Conservation (phyloP, 2,113 vertebrate genomes). For the Pelusios castaneus region DNA sequence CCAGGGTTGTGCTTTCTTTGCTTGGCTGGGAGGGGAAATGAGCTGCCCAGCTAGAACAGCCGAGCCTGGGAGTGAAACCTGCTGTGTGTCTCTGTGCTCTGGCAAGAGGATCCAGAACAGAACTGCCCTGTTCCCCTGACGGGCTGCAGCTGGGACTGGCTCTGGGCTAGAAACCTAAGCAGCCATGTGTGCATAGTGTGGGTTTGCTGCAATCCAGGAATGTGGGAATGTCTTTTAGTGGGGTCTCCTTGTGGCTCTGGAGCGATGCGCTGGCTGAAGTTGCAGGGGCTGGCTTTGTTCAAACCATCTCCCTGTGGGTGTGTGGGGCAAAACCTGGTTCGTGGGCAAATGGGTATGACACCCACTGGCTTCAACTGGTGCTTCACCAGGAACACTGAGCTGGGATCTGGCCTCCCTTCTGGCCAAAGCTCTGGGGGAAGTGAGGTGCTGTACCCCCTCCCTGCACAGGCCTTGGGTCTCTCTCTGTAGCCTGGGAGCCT, state of each 20-base stretch:
- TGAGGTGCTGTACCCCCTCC: not conserved
- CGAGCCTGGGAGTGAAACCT: not conserved
- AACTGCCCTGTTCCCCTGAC: not conserved
- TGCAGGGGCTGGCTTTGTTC: not conserved
- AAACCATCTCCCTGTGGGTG: not conserved
- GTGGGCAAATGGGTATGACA: not conserved
- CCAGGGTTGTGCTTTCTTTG: no score
- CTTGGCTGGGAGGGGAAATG: no score
- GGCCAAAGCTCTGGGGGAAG: not conserved
- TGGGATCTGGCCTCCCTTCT: not conserved
- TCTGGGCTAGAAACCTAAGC: no score
- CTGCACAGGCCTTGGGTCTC: not conserved
- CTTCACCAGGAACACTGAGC: not conserved
- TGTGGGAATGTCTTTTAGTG: not conserved
- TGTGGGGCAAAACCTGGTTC: not conserved
- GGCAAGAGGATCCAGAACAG: not conserved
- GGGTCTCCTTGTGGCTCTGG: not conserved
- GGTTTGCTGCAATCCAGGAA: not conserved
- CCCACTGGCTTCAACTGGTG: not conserved
- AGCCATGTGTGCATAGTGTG: no score
- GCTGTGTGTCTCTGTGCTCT: no score
- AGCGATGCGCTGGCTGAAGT: not conserved
- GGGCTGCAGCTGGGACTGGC: not conserved
- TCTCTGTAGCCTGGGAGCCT: not conserved
- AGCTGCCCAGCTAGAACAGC: not conserved